Base-by-base conservation (phyloP, 2,888 invertebrate genomes). In the Eutolmus rufibarbis region DNA sequence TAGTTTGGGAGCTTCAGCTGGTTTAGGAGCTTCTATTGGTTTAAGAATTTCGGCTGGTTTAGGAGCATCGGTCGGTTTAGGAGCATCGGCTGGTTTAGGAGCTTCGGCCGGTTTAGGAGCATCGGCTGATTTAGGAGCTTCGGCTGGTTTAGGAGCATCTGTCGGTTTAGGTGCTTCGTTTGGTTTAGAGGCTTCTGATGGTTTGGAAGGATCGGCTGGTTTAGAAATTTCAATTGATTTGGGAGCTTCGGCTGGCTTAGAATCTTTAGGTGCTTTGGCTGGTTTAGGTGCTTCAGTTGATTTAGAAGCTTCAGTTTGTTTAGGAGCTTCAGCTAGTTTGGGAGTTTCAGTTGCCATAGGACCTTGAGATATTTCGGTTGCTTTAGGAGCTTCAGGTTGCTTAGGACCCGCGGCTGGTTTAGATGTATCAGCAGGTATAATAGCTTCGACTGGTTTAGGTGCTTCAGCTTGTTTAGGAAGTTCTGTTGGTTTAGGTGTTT, bases 341-440 rank as follows among this genome's bases (percentile, higher is more conserved):
- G 7, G 98, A 96, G 23, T 8, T 98, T 94, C 97, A 98, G 51
- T 98, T 97, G n/a, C n/a, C n/a, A n/a, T 91, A 0, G 56, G 28
- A 43, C 56, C n/a, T 98, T 93, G 97, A 97, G 90, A 98, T 93
- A 91, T 90, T 98, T 94, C 97, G 98, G 97, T 92, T 98, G 98
- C 43, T 98, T 97, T 91, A 0, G 76, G 34, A 46, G 43, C 19
- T 97, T 88, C 16, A 98, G 92, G 96, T 98, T 98, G 43, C 98
- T 97, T 91, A 0, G 77, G n/a, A 56, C 51, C 19, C 12, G 87
- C 84, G 0, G 96, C 23, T 98, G 92, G 98, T 98, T 92, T 97
- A 98, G 90, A 46, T 7, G n/a, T 1, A 14, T 86, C 28, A n/a
- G 19, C 16, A n/a, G 57, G 12, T 78, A 86, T 88, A 9, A 51